A percentile compares a stretch with the other conserved stretches of the same genome.
phyloP scores from a whole-genome alignment of 2,888 invertebrate species.

The Harpagoxenus sublaevis region DNA sequence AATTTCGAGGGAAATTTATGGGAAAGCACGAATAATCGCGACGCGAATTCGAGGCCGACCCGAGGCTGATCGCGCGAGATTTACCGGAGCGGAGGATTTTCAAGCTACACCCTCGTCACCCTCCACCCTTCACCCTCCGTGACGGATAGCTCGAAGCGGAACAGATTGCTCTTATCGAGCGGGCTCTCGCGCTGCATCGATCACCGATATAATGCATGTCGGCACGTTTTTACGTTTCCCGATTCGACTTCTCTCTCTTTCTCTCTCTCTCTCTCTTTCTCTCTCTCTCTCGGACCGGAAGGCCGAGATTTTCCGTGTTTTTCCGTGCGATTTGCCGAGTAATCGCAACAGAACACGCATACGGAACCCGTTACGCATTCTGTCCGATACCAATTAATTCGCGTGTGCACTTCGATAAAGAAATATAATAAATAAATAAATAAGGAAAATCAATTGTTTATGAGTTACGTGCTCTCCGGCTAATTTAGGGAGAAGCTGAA shows the following conservation, averaged over 20 bases:
- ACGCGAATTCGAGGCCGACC: neutral
- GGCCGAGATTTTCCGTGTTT: constrained; percentile 34
- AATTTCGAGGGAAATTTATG: constrained; percentile 40
- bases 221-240: constrained; percentile 37
- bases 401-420: neutral
- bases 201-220: constrained; percentile 53
- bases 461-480: too few relatives aligned
- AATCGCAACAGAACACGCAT: constrained; percentile 17
- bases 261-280: neutral
- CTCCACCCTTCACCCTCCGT: constrained; percentile 3
- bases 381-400: constrained; percentile 17
- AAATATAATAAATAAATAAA: neutral
- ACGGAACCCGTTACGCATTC: constrained; percentile 1
- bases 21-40: constrained; percentile 13
- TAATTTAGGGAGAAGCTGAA: neutral
- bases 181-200: constrained; percentile 52
- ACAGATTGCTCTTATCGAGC: constrained; percentile 64
- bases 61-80: constrained; percentile 17
- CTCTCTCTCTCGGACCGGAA: neutral
- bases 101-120: constrained; percentile 7
- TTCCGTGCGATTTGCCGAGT: constrained; percentile 14
- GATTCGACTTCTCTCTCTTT: neutral
- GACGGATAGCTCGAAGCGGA: constrained; percentile 55
- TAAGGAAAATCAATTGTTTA: neutral
- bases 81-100: constrained; percentile 23